These are phyloP conservation scores for Oxystoma pomonae DNA, from an alignment of 2,888 invertebrate species.

Conservation along the genomic window DNA sequence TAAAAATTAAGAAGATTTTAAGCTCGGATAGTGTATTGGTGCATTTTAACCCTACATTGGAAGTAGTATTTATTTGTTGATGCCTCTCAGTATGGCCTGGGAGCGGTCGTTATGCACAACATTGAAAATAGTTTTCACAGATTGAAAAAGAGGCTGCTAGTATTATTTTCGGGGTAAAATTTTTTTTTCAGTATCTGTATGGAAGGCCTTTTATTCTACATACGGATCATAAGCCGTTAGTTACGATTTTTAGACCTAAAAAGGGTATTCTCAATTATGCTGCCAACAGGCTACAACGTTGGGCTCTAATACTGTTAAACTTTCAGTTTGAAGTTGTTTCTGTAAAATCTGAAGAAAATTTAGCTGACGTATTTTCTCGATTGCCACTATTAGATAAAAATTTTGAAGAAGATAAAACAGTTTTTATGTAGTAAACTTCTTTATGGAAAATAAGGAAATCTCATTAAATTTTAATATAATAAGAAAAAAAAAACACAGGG, in stretches of 20 bases:
- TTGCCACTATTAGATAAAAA: not conserved
- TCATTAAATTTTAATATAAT: not conserved
- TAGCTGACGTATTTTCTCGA: not conserved
- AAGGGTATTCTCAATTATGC: conserved; percentile 12
- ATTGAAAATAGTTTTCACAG: not conserved
- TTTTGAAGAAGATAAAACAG: not conserved
- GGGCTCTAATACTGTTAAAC: conserved; percentile 1
- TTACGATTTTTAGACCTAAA: conserved; percentile 15
- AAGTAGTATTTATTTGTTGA: conserved; percentile 9
- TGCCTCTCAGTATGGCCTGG: conserved; percentile 7
- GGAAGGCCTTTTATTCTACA: not conserved
- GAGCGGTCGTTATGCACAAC: conserved; percentile 10
- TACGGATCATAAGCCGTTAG: conserved; percentile 18
- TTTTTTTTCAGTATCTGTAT: conserved; percentile 8
- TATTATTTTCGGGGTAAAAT: conserved; percentile 8
- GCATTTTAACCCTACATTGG: conserved; percentile 8
- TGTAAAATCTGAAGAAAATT: not conserved
- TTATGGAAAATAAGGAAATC: not conserved
- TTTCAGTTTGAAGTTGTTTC: not conserved
- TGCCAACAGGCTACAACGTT: conserved; percentile 9
- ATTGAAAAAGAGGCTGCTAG: conserved; percentile 1
- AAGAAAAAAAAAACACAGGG: not conserved
- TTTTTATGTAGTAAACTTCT: not conserved
- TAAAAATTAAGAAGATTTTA: conserved; percentile 9
- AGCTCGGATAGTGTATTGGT: not conserved